These are phyloP conservation scores for Aelia acuminata DNA, from an alignment of 2,888 invertebrate genomes.

Conservation along the genomic window DNA sequence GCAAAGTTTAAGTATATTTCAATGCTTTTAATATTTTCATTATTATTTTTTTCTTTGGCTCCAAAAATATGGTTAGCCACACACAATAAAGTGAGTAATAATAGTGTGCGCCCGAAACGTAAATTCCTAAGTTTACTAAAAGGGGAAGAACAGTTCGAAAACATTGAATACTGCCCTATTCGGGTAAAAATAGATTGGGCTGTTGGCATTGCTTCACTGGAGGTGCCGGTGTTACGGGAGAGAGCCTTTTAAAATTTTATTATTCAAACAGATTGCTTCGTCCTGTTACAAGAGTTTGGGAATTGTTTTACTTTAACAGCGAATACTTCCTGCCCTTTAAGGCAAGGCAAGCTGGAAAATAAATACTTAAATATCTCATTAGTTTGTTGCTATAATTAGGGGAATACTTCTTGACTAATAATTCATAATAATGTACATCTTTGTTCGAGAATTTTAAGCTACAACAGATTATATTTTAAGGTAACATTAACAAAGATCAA, in stretches of 20 bases:
- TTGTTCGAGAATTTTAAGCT: too few species aligned
- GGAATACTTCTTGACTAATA: too few species aligned
- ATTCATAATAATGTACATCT: too few species aligned
- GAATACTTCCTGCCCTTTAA: too few species aligned
- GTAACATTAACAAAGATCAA: too few species aligned
- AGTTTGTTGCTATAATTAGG: too few species aligned
- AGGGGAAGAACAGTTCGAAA: neutral
- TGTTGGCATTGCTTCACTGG: neutral
- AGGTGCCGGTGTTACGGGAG: neutral
- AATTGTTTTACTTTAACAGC: too few species aligned
- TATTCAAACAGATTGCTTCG: neutral
- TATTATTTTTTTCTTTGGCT: neutral
- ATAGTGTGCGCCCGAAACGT: neutral
- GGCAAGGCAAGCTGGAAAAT: too few species aligned
- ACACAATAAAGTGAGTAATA: neutral
- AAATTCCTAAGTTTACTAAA: neutral
- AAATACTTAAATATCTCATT: too few species aligned
- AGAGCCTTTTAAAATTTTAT: neutral
- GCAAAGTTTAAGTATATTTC: too few species aligned
- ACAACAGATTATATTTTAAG: too few species aligned
- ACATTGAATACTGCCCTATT: neutral
- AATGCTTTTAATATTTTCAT: too few species aligned
- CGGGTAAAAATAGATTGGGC: slow-evolving; percentile 22
- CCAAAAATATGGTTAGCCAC: neutral
- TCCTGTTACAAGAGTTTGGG: neutral